Conservation (phyloP, 2,888 invertebrate species). For the Amiota minor region DNA sequence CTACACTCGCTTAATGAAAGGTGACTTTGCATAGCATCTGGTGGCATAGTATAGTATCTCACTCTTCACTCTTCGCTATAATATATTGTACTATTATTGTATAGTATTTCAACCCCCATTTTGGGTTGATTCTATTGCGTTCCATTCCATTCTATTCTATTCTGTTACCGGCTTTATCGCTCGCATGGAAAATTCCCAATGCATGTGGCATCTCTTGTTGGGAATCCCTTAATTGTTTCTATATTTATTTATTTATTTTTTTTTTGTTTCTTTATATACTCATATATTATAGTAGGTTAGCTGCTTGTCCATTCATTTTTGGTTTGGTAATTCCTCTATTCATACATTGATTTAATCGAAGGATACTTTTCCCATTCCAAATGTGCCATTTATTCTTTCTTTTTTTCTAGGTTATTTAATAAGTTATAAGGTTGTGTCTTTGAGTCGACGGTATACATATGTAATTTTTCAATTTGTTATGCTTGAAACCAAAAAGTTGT, state of each 20-base stretch:
- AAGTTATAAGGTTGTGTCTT: too few relatives aligned
- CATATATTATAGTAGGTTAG: too few relatives aligned
- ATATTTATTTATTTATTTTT: neutral
- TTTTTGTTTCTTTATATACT: too few relatives aligned
- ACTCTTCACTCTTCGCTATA: conserved; percentile 7
- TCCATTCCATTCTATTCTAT: neutral
- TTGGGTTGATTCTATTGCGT: neutral
- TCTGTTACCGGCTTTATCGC: conserved; percentile 19
- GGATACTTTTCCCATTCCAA: neutral
- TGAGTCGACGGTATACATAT: neutral
- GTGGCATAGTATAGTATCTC: conserved; percentile 39
- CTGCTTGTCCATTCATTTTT: neutral
- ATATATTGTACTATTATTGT: conserved; percentile 1
- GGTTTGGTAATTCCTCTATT: neutral
- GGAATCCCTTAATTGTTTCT: conserved; percentile 20
- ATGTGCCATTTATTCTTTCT: neutral
- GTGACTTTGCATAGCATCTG: conserved; percentile 53
- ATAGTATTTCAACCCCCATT: conserved; percentile 52
- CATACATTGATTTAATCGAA: conserved; percentile 10
- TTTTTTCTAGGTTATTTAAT: neutral
- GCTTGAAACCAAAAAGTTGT: neutral
- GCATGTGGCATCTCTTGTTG: neutral
- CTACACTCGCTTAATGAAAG: conserved; percentile 46
- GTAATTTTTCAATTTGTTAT: conserved; percentile 3
- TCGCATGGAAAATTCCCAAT: conserved; percentile 26